phyloP scores from a whole-genome alignment of 2,888 invertebrate species.

The Busseola fusca region DNA sequence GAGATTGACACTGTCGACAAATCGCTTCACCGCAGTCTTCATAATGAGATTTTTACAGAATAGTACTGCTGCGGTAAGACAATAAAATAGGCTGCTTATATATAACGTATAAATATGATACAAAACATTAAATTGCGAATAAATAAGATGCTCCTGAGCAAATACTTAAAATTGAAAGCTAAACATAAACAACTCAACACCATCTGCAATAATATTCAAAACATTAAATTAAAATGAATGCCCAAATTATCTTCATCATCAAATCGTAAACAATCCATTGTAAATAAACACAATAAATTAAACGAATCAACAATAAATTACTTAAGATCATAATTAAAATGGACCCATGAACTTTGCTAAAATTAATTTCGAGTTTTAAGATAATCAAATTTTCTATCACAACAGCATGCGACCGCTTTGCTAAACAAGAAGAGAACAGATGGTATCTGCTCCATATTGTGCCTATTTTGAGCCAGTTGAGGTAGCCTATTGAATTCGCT shows the following conservation, averaged over 20 bases:
- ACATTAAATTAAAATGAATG: slow-evolving; percentile 37
- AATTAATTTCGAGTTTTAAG: slow-evolving; percentile 48
- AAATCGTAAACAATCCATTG: slow-evolving; percentile 34
- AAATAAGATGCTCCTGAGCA: neutral
- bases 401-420: slow-evolving; percentile 27
- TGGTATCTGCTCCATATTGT: slow-evolving; percentile 55
- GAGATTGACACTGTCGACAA: no score
- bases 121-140: neutral
- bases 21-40: no score
- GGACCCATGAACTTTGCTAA: slow-evolving; percentile 25
- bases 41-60: no score
- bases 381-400: slow-evolving; percentile 51
- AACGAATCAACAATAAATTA: slow-evolving; percentile 54
- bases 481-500: slow-evolving; percentile 46
- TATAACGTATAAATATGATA: neutral
- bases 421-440: slow-evolving; percentile 46
- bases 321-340: slow-evolving; percentile 54
- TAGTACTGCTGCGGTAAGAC: no score
- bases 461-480: slow-evolving; percentile 52
- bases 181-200: slow-evolving; percentile 10
- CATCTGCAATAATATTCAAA: slow-evolving; percentile 33
- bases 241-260: slow-evolving; percentile 38
- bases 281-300: slow-evolving; percentile 56
- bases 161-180: neutral
- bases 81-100: no score